Evolutionary conservation across 2,113 vertebrate species (phyloP), one percentile per base, ranked within the genome.

Genomic region (Circaetus cinerascens): DNA sequence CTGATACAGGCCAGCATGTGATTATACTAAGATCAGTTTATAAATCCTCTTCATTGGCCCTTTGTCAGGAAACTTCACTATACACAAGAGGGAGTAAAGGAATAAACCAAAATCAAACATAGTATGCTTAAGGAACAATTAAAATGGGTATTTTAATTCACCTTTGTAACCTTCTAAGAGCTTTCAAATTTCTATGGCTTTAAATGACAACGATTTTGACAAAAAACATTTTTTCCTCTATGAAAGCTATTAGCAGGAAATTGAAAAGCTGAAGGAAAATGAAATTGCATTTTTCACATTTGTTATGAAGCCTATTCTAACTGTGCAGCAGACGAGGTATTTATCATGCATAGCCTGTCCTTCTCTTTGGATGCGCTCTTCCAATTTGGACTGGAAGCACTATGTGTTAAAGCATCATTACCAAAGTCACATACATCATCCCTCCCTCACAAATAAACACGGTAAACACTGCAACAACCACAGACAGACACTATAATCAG

Each of bases 191-290:
- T 75, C 46, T 25, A 51, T 29, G 27, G 40, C 36, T 95, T 92
- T 88, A 86, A 88, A 84, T 43, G 15, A 34, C 48, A 88, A 66
- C 21, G 17, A 78, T 67, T 96, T 83, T 94, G 50, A 80, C 14
- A 38, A 63, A 75, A 64, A 53, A 3, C 1, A 5, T 32, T 68
- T 60, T 81, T 85, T 34, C 32, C 20, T 75, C 27, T 68, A 40
- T 74, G 45, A 75, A 95, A 84, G 32, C 30, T 53, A 81, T 75
- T 85, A 94, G 62, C 15, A 89, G 75, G 64, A 84, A 95, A 94
- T 72, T 38, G 69, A 94, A 89, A 96, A 89, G 57, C 73, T 53
- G 56, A 63, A 73, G 77, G 69, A 87, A 92, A 95, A 93, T 15
- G 26, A 63, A 85, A 74, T 55, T 68, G 43, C 76, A 30, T 91